These are phyloP conservation scores for Gobionotothen gibberifrons DNA, from an alignment of 2,797 vertebrate genomes.

Conservation along the genomic window DNA sequence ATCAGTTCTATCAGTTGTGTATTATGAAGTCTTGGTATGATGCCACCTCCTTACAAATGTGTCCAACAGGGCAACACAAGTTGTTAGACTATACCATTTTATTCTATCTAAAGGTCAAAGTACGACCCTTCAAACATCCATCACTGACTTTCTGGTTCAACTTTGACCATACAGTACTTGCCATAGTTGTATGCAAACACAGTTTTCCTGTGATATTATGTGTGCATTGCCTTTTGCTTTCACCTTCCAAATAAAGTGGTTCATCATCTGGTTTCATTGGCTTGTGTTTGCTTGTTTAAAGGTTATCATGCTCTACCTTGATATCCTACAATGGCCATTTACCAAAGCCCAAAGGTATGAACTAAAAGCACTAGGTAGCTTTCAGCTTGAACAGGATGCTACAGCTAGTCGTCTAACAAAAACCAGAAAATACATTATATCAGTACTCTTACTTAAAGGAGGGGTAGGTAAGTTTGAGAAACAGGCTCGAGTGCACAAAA, in stretches of 20 bases:
- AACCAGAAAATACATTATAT: not conserved
- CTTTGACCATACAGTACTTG: not conserved
- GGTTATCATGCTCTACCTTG: not conserved
- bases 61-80: not conserved
- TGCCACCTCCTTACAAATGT: not conserved
- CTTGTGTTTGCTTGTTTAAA: not conserved
- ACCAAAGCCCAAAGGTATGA: not conserved
- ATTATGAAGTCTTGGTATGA: not conserved
- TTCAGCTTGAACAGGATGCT: not conserved
- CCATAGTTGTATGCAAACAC: not conserved
- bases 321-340: too few relatives aligned
- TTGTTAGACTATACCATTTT: not conserved
- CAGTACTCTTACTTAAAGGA: not conserved
- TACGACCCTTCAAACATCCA: not conserved
- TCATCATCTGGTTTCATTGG: too few relatives aligned
- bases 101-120: not conserved
- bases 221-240: not conserved
- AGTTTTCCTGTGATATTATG: not conserved
- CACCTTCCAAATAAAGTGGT: not conserved
- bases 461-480: too few relatives aligned
- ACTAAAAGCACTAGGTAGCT: not conserved
- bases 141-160: not conserved
- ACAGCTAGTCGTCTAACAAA: not conserved
- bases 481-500: too few relatives aligned
- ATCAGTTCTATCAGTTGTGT: not conserved